phyloP scores from a whole-genome alignment of 2,797 vertebrate species.

The Octomys mimax region DNA sequence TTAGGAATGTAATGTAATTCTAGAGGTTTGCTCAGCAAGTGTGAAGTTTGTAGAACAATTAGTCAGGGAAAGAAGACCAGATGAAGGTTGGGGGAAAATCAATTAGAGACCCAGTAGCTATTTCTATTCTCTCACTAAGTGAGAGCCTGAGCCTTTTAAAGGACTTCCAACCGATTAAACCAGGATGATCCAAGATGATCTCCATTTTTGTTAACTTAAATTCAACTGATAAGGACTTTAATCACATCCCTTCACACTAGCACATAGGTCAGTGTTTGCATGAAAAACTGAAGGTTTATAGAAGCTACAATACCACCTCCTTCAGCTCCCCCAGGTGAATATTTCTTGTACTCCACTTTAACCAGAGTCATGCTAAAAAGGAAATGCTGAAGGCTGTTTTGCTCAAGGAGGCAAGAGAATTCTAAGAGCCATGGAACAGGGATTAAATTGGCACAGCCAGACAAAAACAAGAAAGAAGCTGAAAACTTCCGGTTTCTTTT shows the following conservation, averaged over 20 bases:
- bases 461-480: neutral
- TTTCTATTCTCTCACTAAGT: neutral
- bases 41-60: neutral
- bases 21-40: neutral
- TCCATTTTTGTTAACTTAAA: neutral
- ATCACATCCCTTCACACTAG: neutral
- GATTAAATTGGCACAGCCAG: neutral
- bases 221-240: neutral
- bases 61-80: neutral
- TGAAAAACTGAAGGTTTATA: neutral
- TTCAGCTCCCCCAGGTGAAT: neutral
- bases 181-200: neutral
- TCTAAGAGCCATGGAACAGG: neutral
- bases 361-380: neutral
- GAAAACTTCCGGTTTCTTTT: slow-evolving; percentile 32
- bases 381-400: neutral
- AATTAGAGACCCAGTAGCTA: neutral
- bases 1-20: neutral
- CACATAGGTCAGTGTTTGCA: neutral
- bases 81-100: neutral
- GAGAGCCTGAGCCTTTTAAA: neutral
- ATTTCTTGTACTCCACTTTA: neutral
- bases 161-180: neutral
- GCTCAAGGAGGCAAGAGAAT: neutral
- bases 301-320: neutral